phyloP scores from a whole-genome alignment of 1,140 invertebrate genomes.

The Arctopsyche grandis region DNA sequence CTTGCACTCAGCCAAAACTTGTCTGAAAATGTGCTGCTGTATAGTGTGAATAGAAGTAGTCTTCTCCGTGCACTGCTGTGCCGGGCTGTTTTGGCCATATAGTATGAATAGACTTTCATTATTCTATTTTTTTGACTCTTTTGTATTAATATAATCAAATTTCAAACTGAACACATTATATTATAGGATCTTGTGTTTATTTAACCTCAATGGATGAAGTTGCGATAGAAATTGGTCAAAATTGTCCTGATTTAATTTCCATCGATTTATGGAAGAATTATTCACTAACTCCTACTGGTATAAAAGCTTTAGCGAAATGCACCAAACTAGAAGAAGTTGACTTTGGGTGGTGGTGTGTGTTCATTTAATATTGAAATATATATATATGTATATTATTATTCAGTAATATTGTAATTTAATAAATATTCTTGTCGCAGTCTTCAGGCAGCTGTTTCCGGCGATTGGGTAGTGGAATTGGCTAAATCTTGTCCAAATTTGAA shows the following conservation, averaged over 20 bases:
- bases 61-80: too few relatives aligned
- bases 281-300: conserved; percentile 76
- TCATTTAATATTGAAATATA: conserved; percentile 9
- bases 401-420: neutral
- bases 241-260: conserved; percentile 75
- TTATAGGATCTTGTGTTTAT: conserved; percentile 67
- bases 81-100: neutral
- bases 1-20: too few relatives aligned
- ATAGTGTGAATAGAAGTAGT: too few relatives aligned
- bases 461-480: conserved; percentile 66
- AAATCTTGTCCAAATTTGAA: conserved; percentile 73
- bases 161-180: conserved; percentile 38
- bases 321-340: conserved; percentile 82
- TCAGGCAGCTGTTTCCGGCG: conserved; percentile 66
- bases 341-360: conserved; percentile 88
- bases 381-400: neutral
- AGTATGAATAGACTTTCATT: neutral
- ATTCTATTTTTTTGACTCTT: conserved; percentile 1
- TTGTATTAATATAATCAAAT: neutral
- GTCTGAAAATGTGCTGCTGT: too few relatives aligned
- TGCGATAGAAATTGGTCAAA: conserved; percentile 71
- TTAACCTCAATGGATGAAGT: conserved; percentile 75
- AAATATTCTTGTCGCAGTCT: conserved; percentile 57
- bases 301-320: conserved; percentile 76
- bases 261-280: conserved; percentile 89